phyloP scores from a whole-genome alignment of 2,888 invertebrate species.

The Drosophila rellima region DNA sequence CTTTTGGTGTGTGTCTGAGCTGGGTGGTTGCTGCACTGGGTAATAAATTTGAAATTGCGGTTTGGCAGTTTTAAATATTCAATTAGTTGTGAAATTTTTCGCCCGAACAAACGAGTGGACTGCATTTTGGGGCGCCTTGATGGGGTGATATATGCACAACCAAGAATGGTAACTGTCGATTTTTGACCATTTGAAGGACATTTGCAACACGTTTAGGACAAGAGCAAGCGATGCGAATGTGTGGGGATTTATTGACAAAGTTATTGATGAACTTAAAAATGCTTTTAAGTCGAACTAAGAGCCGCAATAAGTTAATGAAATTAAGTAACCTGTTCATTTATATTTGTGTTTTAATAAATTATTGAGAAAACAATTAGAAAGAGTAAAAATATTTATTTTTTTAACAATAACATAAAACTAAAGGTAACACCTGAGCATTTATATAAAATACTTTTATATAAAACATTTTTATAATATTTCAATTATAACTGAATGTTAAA shows the following conservation, averaged over 20 bases:
- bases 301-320: background rate
- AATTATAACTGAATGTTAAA: background rate
- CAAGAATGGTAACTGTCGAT: slow-evolving; percentile 62
- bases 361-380: background rate
- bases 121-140: slow-evolving; percentile 17
- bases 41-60: slow-evolving; percentile 84
- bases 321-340: background rate
- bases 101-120: slow-evolving; percentile 50
- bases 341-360: background rate
- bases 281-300: background rate
- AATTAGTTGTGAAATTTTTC: slow-evolving; percentile 83
- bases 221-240: slow-evolving; percentile 3
- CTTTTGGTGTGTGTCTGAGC: slow-evolving; percentile 21
- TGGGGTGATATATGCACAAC: slow-evolving; percentile 13
- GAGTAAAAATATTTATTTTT: background rate
- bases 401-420: background rate
- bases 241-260: slow-evolving; percentile 8
- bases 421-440: background rate
- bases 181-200: slow-evolving; percentile 44
- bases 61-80: slow-evolving; percentile 83
- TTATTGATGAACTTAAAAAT: slow-evolving; percentile 15
- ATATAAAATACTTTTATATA: background rate
- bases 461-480: background rate
- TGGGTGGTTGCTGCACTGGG: slow-evolving; percentile 64
- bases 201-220: slow-evolving; percentile 36